These are phyloP conservation scores for Blennius ocellaris DNA, from an alignment of 2,113 vertebrate species.

Conservation along the genomic window DNA sequence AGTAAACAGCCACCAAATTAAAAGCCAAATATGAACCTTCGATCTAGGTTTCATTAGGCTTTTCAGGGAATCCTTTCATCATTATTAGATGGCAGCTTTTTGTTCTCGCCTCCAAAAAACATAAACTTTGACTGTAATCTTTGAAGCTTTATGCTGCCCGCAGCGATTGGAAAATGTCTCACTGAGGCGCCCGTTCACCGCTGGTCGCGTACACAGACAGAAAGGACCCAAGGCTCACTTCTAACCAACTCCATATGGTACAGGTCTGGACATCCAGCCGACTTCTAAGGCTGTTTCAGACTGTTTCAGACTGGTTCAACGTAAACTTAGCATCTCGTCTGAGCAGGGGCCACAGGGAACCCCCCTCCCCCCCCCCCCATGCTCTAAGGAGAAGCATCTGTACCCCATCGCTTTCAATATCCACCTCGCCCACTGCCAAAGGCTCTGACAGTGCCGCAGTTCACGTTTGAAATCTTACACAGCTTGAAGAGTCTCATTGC, in stretches of 20 bases:
- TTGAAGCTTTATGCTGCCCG: slow-evolving; percentile 70
- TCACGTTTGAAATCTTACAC: slow-evolving; percentile 30
- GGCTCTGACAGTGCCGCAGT: slow-evolving; percentile 28
- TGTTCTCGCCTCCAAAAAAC: slow-evolving; percentile 63
- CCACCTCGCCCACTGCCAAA: slow-evolving; percentile 39
- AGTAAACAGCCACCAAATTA: slow-evolving; percentile 9
- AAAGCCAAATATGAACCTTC: slow-evolving; percentile 14
- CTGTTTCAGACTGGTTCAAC: slow-evolving; percentile 63
- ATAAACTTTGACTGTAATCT: slow-evolving; percentile 72
- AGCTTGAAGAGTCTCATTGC: background rate
- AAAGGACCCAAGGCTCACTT: slow-evolving; percentile 57
- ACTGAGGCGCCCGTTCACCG: slow-evolving; percentile 48
- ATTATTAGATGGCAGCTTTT: slow-evolving; percentile 59
- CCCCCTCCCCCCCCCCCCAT: slow-evolving; percentile 22
- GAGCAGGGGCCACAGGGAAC: slow-evolving; percentile 36
- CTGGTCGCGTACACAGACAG: slow-evolving; percentile 55
- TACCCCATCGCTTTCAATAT: slow-evolving; percentile 47
- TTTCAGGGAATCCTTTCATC: slow-evolving; percentile 60
- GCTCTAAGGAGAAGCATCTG: slow-evolving; percentile 70
- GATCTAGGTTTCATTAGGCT: background rate
- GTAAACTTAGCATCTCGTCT: slow-evolving; percentile 73
- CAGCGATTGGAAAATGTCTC: slow-evolving; percentile 59
- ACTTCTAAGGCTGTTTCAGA: slow-evolving; percentile 74
- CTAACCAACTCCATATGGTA: slow-evolving; percentile 79
- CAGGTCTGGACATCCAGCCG: slow-evolving; percentile 74